Conservation (phyloP, 2,797 vertebrate species). For the Gobio occitaniae region DNA sequence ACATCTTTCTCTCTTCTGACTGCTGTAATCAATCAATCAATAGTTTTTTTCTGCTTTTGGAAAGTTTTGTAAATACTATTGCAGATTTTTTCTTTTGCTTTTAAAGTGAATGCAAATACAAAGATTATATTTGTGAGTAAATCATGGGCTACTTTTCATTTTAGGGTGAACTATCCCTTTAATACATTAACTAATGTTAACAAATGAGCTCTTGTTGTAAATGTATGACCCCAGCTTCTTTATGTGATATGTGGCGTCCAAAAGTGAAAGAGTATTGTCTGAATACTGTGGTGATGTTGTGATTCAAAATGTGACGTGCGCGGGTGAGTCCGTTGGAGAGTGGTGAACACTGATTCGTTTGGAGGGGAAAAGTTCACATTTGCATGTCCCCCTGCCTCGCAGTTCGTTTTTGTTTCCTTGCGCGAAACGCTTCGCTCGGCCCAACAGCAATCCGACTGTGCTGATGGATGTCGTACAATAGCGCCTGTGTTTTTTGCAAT, state of each 20-base stretch:
- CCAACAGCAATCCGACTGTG: slow-evolving; percentile 37
- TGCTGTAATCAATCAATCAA: not conserved
- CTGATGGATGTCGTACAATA: slow-evolving; percentile 40
- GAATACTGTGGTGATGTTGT: slow-evolving; percentile 9
- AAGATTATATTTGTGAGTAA: not conserved
- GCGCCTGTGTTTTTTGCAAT: slow-evolving; percentile 40
- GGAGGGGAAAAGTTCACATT: slow-evolving; percentile 56
- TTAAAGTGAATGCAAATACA: not conserved
- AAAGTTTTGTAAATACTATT: not conserved
- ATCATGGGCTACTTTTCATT: too few relatives aligned
- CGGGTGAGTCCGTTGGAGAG: slow-evolving; percentile 13
- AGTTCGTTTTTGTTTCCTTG: slow-evolving; percentile 35
- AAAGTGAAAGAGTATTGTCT: not conserved
- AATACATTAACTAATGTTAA: not conserved
- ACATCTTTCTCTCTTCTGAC: not conserved
- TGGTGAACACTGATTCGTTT: slow-evolving; percentile 3
- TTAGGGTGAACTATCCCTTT: too few relatives aligned
- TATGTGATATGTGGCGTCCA: not conserved
- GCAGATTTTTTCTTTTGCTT: not conserved
- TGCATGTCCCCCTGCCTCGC: slow-evolving; percentile 49
- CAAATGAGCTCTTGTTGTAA: not conserved
- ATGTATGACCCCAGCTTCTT: not conserved
- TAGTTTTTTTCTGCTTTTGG: not conserved
- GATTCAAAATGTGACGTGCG: not conserved
- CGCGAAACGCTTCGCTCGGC: slow-evolving; percentile 16